Evolutionary conservation across 1,140 invertebrate species (phyloP), one percentile per base, ranked within the genome.

Genomic region (Caenorhabditis brenneri): DNA sequence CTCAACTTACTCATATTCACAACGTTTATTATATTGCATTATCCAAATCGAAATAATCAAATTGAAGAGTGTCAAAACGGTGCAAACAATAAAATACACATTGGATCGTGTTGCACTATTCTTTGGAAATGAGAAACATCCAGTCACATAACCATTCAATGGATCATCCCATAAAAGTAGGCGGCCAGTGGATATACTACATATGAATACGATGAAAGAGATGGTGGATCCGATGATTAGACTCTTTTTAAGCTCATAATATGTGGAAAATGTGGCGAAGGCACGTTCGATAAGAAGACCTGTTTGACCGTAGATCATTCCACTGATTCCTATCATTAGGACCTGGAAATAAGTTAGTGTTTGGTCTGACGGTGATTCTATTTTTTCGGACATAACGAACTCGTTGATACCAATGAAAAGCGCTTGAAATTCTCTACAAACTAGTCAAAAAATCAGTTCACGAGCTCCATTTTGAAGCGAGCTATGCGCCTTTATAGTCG

Each of bases 161-260:
- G 53, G 58, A 65, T 65, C 58, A 65, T 65, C 58, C 58, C 58
- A 65, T 19, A 65, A 27, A 12, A 65, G 12, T 33, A 65, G 9
- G 2, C 3, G 24, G 9, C 58, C 58, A 65, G 58, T 27, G 3
- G 19, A 19, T 3, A 16, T 3, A 36, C 58, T 65, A 36, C 29
- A 12, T 5, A 65, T 19, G 2, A 65, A 12, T 2, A 65, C 31
- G 9, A 65, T 33, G 12, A 65, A 65, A 4, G 31, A 33, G 5
- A 65, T 33, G 19, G 6, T 16, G 3, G 3, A 10, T 19, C 58
- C 33, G 12, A 65, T 36, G 16, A 19, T n/a, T 9, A 33, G 1
- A 0, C 58, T 10, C 19, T 36, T 65, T 74, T 42, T 39, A 16
- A 1, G 42, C 1, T 15, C 9, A n/a, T 65, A 74, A 1, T 24